Evolutionary conservation across 2,113 vertebrate genomes (phyloP), one percentile per base, ranked within the genome.

Genomic region (Aplodontia rufa): DNA sequence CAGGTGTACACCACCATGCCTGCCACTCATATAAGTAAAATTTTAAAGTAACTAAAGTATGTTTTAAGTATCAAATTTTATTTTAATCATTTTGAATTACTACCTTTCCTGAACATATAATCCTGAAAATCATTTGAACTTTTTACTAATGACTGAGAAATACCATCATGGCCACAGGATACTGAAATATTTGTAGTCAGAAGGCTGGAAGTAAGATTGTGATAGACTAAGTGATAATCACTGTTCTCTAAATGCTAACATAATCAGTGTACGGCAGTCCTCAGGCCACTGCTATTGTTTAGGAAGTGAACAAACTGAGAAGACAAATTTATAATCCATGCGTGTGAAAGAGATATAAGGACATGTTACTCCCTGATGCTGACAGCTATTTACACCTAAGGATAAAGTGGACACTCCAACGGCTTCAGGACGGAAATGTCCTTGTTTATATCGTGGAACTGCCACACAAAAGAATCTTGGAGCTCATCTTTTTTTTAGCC

Each of bases 61-160:
- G 45, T 55, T 75, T 86, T 72, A 89, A 83, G 51, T 75, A 88
- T 72, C 71, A 97, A 74, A 13, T 64, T 91, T 94, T 80, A 79
- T 40, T 92, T 92, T 75, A 95, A 89, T 40, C 35, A 87, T 78
- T 95, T 85, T 75, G 64, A 53, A 87, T 82, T 45, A 96, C 17
- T 66, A 78, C 37, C 49, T 91, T 94, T 93, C 78, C 45, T 45
- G 95, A 95, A 78, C 14, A 87, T 45, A 93, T 22, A 60, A 89
- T 72, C 47, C n/a, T 86, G 40, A 90, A 95, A 87, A 86, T 74
- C 96, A 92, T 60, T 66, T 76, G 62, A 93, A 94, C 83, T 66
- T 60, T 95, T 66, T 90, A 71, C 37, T 90, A 75, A 58, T 94
- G 37, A 90, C 81, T 37, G 35, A 94, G 66, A 94, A 89, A 68